Evolutionary conservation across 2,888 invertebrate genomes (phyloP).

Genomic region (Nasonia oneida): DNA sequence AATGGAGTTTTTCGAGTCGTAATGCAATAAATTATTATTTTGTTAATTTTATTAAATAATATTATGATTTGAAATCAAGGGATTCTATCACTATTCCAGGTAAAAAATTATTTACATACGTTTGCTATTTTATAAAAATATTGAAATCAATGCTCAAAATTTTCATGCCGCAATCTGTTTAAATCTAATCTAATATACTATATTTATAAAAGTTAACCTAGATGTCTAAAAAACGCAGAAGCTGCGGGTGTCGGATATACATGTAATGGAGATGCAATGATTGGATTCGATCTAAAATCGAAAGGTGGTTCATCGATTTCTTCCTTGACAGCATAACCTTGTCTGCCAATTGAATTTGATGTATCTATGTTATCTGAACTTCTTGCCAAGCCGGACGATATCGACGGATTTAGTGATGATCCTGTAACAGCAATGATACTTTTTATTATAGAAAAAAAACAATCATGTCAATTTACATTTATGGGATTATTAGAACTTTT

Average conservation of each 20-base stretch:
- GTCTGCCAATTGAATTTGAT: constrained; percentile 49
- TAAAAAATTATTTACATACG: neutral
- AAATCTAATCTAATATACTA: neutral
- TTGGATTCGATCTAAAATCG: constrained; percentile 53
- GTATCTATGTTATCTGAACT: constrained; percentile 10
- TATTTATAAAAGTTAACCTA: neutral
- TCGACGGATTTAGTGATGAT: neutral
- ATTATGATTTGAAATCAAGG: too few relatives aligned
- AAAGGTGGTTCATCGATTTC: constrained; percentile 67
- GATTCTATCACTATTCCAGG: too few relatives aligned
- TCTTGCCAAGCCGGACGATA: constrained; percentile 18
- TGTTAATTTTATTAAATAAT: too few relatives aligned
- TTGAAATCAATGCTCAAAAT: neutral
- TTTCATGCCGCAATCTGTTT: neutral
- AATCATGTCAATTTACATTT: neutral
- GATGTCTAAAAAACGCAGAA: neutral
- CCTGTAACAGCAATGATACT: neutral
- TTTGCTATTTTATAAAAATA: neutral
- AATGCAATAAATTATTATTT: too few relatives aligned
- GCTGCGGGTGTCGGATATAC: constrained; percentile 8
- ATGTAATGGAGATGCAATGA: constrained; percentile 18
- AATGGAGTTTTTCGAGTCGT: too few relatives aligned
- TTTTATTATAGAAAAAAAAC: neutral
- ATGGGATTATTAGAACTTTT: too few relatives aligned
- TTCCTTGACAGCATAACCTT: constrained; percentile 72